These are phyloP conservation scores for Unio pictorum DNA, from an alignment of 2,888 invertebrate species.

Conservation along the genomic window DNA sequence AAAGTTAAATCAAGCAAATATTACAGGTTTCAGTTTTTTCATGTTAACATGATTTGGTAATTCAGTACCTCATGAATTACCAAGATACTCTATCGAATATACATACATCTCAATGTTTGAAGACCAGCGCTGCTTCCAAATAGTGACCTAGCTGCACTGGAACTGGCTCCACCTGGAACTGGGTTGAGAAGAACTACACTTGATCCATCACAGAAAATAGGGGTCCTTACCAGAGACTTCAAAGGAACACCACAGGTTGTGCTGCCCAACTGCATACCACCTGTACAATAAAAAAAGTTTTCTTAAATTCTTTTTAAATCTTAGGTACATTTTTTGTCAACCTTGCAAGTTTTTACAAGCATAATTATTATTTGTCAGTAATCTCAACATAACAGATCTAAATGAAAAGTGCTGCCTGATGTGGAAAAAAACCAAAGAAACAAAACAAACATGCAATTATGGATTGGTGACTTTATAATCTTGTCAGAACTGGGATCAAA, in stretches of 20 bases:
- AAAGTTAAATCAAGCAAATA: too few species aligned
- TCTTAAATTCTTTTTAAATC: too few species aligned
- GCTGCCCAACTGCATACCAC: conserved; percentile 40
- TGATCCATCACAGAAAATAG: conserved; percentile 67
- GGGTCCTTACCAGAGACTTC: conserved; percentile 62
- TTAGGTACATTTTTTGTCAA: too few species aligned
- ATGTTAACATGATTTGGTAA: conserved; percentile 1
- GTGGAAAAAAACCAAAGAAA: too few species aligned
- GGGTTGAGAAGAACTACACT: conserved; percentile 62
- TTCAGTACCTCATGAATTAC: background rate
- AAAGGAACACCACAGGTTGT: conserved; percentile 65
- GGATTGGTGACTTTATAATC: too few species aligned
- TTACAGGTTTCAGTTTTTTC: too few species aligned
- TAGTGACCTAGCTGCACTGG: conserved; percentile 61
- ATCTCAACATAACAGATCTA: too few species aligned
- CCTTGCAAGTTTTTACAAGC: too few species aligned
- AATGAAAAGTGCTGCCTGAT: too few species aligned
- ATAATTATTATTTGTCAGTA: too few species aligned
- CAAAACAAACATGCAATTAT: too few species aligned
- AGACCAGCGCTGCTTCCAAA: conserved; percentile 66
- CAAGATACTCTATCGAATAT: background rate
- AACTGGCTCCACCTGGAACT: conserved; percentile 50
- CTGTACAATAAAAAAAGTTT: conserved; percentile 3
- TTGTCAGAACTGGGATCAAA: too few species aligned
- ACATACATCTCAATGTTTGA: conserved; percentile 64